Base-by-base conservation (phyloP, 2,113 vertebrate genomes). In the Hystrix brachyura region DNA sequence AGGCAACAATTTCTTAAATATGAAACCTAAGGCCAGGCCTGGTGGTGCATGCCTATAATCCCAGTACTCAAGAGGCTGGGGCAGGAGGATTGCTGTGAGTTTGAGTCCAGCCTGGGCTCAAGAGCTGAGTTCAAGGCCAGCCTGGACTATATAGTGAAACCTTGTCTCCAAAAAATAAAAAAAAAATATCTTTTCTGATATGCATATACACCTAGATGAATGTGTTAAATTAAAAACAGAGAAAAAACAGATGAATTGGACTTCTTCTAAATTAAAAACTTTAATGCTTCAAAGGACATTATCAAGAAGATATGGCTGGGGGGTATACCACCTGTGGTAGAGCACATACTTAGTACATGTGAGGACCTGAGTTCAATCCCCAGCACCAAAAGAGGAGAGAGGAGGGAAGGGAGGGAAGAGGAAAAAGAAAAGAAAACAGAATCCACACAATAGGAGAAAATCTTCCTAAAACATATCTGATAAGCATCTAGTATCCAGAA, bases 401-500 rank as follows among this genome's bases (percentile, higher is more conserved):
- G 72, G 9, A 21, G 14, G 27, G 23, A 51, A 53, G 48, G 76
- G 32, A 60, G 17, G 59, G 59, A 72, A 43, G 67, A 7, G 43
- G 12, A 13, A 32, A 72, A 43, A 9, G 29, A 72, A 23, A 69
- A 15, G 14, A 59, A 4, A 46, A 95, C n/a, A 71, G 15, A 94
- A n/a, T 23, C 14, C 76, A 64, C 2, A 74, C 3, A 67, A 94
- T 21, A 46, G 25, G 38, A 96, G 53, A 88, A 85, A 95, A 53
- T 71, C 60, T 92, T 87, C 71, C 43, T 7, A 89, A 85, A 85
- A 51, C 85, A 19, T 86, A 89, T 87, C 76, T 84, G 62, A 51
- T 80, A 87, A 94, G 25, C n/a, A 3, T 27, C 23, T 87, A 84
- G 38, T 25, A 72, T 82, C 34, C 3, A 83, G 34, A 88, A 69